These are phyloP conservation scores for Coilia nasus DNA, from an alignment of 2,797 vertebrate species.

Conservation along the genomic window DNA sequence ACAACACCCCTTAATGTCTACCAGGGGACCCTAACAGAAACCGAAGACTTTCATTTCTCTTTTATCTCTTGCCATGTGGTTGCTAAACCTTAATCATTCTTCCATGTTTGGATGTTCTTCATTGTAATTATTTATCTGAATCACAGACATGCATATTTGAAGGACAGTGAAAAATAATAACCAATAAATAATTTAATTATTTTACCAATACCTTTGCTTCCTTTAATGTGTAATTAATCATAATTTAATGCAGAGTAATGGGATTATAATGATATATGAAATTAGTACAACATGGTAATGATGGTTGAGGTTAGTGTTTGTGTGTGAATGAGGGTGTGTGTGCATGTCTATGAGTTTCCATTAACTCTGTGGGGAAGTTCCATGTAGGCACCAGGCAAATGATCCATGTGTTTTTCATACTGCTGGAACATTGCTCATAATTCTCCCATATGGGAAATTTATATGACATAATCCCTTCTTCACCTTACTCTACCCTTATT, in stretches of 20 bases:
- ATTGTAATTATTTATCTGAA: too few relatives aligned
- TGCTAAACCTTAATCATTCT: too few relatives aligned
- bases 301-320: not conserved
- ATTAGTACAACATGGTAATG: not conserved
- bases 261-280: not conserved
- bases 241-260: too few relatives aligned
- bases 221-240: too few relatives aligned
- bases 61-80: not conserved
- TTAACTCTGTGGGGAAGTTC: not conserved
- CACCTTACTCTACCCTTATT: constrained; percentile 10
- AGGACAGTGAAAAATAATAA: too few relatives aligned
- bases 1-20: not conserved
- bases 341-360: not conserved
- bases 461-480: constrained; percentile 6
- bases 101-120: too few relatives aligned
- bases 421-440: not conserved
- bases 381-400: not conserved
- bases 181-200: too few relatives aligned
- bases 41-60: not conserved
- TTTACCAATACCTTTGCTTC: too few relatives aligned
- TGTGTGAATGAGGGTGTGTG: not conserved
- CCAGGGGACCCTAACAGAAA: not conserved
- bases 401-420: constrained; percentile 5
- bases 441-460: not conserved
- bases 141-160: too few relatives aligned